Evolutionary conservation across 2,113 vertebrate genomes (phyloP), one percentile per base, ranked within the genome.

Genomic region (Grallaria varia): DNA sequence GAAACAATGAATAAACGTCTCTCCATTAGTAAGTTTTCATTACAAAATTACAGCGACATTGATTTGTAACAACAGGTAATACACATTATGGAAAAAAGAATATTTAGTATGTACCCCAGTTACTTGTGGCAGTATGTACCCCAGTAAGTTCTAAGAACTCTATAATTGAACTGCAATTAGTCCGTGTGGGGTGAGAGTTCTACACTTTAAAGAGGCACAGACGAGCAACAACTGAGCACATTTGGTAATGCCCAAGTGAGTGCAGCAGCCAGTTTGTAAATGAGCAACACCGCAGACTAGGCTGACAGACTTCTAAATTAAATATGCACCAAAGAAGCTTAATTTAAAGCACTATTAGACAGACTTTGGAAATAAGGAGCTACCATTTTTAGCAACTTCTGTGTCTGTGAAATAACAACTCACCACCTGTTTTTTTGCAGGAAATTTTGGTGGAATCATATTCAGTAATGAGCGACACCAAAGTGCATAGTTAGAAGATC

Each of bases 371-470:
- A 96, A 89, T 42, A 95, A 87, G n/a, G 67, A 73, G 85, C 47
- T 80, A 89, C 33, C 21, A 42, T 79, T 97, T 95, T 94, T 80
- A 95, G 93, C 87, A 94, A 52, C 50, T 94, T 81, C 27, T 62
- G n/a, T 73, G 50, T 84, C 92, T 84, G 83, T 87, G 95, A 94
- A 97, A 82, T 68, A 95, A 90, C 91, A 92, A 93, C 56, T 58
- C 62, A 37, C 71, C 91, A 96, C 79, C 60, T 95, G 89, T 37
- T 86, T 97, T n/a, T 95, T 66, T 89, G 63, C 77, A 79, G 73
- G 79, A 37, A 40, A 55, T 86, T 91, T 90, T 76, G 44, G 40
- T 68, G 74, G 68, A 64, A 84, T 73, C 31, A 11, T 39, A 78
- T 88, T 47, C 39, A 80, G 66, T 49, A 63, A 44, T 39, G 58